Evolutionary conservation across 1,140 invertebrate species (phyloP), one percentile per base, ranked within the genome.

Genomic region (Dreissena polymorpha): DNA sequence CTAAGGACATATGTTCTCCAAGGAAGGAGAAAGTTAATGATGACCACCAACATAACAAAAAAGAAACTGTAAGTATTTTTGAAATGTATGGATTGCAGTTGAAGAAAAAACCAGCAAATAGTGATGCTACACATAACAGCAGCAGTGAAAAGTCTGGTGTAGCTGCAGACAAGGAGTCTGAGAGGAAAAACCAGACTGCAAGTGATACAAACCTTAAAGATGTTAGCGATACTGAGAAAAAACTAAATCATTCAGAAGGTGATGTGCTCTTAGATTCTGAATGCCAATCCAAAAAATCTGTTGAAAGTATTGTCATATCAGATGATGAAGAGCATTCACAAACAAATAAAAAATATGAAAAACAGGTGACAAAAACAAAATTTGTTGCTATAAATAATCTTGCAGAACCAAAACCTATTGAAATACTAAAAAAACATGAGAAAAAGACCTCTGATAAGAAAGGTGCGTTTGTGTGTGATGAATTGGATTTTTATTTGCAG

Each of bases 381-480:
- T 63, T 57, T 64, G n/a, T 70, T 84, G 53, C 78, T 18, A 72
- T 75, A 69, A 84, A 86, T 67, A 85, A 85, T 73, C 49, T 81
- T 0, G 70, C 87, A 74, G 82, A 87, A 63, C 79, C 86, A 63
- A 67, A 70, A 77, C 55, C 84, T 53, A 39, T 83, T 55, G 71
- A 76, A 71, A 29, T 85, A 25, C 29, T 77, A 69, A 55, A 16
- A 50, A 70, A 69, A 78, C 16, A 68, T 25, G 84, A 81, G 25
- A 68, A 71, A 82, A 57, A 67, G 51, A 57, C 69, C 27, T n/a
- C 77, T 75, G 64, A 83, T 25, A 86, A 87, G 64, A 72, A 79
- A 70, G 75, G 39, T 64, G 85, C 88, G 60, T 85, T 86, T 81
- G 64, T 74, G 72, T 85, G 87, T 75, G 68, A 83, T 82, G 86